These are phyloP conservation scores for Spizaetus ornatus DNA, from an alignment of 2,113 vertebrate species.

Conservation along the genomic window DNA sequence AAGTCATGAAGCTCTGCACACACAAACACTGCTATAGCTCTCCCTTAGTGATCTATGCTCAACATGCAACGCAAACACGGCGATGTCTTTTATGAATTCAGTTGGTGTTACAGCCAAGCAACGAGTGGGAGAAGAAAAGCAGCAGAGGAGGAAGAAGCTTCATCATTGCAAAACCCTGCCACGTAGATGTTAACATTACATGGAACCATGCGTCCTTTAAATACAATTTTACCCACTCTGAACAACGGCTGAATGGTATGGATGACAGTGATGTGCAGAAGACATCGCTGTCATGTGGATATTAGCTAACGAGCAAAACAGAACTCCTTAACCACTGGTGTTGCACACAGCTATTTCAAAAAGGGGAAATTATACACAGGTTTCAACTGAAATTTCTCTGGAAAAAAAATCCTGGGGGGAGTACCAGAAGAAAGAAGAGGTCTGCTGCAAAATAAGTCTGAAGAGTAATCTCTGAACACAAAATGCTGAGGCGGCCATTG, in stretches of 20 bases:
- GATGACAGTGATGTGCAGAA: background rate
- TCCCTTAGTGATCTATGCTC: background rate
- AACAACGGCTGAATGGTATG: rapidly evolving
- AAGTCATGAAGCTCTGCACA: background rate
- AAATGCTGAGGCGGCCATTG: background rate
- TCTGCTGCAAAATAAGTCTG: background rate
- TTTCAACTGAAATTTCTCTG: background rate
- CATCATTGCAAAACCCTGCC: background rate
- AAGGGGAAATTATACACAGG: background rate
- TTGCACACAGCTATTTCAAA: background rate
- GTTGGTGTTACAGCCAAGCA: background rate
- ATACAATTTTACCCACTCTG: background rate
- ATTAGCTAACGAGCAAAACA: background rate
- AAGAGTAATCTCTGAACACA: background rate
- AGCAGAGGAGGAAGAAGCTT: background rate
- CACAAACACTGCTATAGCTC: background rate
- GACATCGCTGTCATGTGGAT: background rate
- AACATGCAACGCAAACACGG: rapidly evolving
- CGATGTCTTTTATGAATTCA: background rate
- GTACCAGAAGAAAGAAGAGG: background rate
- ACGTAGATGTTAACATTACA: background rate
- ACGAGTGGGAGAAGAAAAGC: background rate
- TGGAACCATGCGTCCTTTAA: background rate
- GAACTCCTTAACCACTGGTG: background rate
- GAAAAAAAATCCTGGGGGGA: background rate